A percentile compares a stretch with the other conserved stretches of the same genome.
These are phyloP conservation scores for Florisuga fusca DNA, from an alignment of 2,797 vertebrate species.

Conservation along the genomic window DNA sequence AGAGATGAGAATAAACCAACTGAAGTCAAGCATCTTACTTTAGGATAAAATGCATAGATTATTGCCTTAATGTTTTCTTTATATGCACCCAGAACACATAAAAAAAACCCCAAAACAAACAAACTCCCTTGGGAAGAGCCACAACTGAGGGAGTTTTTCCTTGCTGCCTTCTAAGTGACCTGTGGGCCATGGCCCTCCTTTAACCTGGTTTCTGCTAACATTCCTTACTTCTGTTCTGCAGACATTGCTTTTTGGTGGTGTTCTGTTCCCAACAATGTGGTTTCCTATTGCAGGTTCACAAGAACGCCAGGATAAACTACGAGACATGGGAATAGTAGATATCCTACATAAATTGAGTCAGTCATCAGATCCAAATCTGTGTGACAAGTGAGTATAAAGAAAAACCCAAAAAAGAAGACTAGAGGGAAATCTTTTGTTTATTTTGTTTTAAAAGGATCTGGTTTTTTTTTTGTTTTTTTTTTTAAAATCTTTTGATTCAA, in stretches of 20 bases:
- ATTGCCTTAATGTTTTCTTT: background rate
- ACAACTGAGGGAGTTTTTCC: background rate
- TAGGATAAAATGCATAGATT: background rate
- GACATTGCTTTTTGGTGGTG: background rate
- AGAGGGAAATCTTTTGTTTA: background rate
- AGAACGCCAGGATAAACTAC: constrained; percentile 96
- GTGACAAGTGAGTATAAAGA: constrained; percentile 89
- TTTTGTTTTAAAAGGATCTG: background rate
- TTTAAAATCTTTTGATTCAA: background rate
- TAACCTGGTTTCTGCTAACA: background rate
- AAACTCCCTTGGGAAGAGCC: background rate
- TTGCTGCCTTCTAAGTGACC: background rate
- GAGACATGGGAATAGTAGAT: constrained; percentile 97
- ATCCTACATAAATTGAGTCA: constrained; percentile 96
- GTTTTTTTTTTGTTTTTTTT: background rate
- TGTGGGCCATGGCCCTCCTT: background rate
- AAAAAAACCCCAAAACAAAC: too few relatives aligned
- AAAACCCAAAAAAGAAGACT: background rate
- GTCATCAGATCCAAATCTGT: constrained; percentile 93
- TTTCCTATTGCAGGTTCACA: constrained; percentile 88
- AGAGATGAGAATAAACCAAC: background rate
- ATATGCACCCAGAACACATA: accelerated
- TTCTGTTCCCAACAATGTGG: background rate
- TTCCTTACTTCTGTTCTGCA: background rate
- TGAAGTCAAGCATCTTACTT: background rate